Percentiles rank a stretch among this genome's conserved stretches.
Conservation (phyloP, 2,797 vertebrate genomes). For the Hapalemur alaotrensis region DNA sequence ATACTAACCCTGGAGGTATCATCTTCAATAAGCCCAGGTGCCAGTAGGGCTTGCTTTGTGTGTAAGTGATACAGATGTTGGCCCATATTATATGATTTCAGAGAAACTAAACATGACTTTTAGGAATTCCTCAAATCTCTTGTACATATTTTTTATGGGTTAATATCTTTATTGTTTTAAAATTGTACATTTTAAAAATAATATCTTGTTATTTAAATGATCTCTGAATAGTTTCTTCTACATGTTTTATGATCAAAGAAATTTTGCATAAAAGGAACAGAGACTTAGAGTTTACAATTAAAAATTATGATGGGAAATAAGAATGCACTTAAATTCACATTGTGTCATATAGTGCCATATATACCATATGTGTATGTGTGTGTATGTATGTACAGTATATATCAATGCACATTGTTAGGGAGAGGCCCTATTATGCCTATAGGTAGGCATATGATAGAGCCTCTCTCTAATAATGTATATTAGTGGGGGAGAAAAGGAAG, state of each 20-base stretch:
- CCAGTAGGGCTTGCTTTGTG: neutral
- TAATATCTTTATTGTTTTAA: slow-evolving; percentile 99
- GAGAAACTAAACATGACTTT: slow-evolving; percentile 10
- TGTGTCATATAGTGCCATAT: neutral
- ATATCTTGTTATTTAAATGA: slow-evolving; percentile 96
- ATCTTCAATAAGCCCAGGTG: neutral
- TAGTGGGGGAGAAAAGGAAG: neutral
- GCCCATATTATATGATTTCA: neutral
- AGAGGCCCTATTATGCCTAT: neutral
- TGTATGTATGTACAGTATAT: neutral
- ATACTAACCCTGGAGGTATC: neutral
- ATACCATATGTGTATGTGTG: neutral
- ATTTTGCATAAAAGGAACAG: neutral
- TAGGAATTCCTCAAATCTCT: neutral
- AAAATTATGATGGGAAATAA: neutral
- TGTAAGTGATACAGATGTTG: neutral
- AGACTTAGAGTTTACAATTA: neutral
- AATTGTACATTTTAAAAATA: slow-evolving; percentile 96
- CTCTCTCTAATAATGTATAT: neutral
- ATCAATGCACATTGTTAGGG: neutral
- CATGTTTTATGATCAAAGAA: neutral
- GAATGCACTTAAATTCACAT: neutral
- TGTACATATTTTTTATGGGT: slow-evolving; percentile 81
- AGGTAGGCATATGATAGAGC: neutral
- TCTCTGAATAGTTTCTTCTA: slow-evolving; percentile 86